A percentile compares a stretch with the other conserved stretches of the same genome.
Evolutionary conservation across 53 echinoderm and acorn worm genomes (phyloP).

Genomic region (Holothuria scabra): DNA sequence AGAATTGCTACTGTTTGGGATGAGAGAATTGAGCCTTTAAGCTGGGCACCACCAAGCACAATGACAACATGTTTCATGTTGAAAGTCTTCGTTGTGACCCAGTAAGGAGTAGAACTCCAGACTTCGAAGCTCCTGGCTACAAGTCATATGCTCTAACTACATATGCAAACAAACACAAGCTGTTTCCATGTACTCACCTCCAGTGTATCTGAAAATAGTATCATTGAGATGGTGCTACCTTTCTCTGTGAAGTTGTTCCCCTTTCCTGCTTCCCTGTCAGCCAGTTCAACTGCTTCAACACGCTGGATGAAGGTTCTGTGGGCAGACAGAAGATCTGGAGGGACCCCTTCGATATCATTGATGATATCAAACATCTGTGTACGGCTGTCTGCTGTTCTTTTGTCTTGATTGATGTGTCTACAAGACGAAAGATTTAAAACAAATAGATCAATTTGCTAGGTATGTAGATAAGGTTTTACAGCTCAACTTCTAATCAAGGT

Average conservation of each 20-base stretch:
- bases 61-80: too few relatives aligned
- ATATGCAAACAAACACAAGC: too few relatives aligned
- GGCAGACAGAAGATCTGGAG: slow-evolving; percentile 87
- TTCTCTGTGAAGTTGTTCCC: slow-evolving; percentile 92
- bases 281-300: slow-evolving; percentile 82
- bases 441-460: too few relatives aligned
- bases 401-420: slow-evolving; percentile 98
- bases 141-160: too few relatives aligned
- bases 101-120: too few relatives aligned
- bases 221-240: slow-evolving; percentile 85
- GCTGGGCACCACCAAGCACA: too few relatives aligned
- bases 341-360: slow-evolving; percentile 97
- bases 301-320: slow-evolving; percentile 87
- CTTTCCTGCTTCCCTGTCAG: slow-evolving; percentile 75
- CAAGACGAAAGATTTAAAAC: neutral
- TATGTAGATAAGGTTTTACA: too few relatives aligned
- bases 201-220: slow-evolving; percentile 91
- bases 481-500: too few relatives aligned
- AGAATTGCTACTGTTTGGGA: too few relatives aligned
- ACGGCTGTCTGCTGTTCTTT: slow-evolving; percentile 89
- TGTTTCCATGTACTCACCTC: slow-evolving; percentile 66
- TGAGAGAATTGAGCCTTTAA: too few relatives aligned
- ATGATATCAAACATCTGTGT: slow-evolving; percentile 99
- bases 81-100: too few relatives aligned
- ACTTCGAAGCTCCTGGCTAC: too few relatives aligned